phyloP scores from a whole-genome alignment of 2,113 vertebrate species.

The Cricetomys ansorgei region DNA sequence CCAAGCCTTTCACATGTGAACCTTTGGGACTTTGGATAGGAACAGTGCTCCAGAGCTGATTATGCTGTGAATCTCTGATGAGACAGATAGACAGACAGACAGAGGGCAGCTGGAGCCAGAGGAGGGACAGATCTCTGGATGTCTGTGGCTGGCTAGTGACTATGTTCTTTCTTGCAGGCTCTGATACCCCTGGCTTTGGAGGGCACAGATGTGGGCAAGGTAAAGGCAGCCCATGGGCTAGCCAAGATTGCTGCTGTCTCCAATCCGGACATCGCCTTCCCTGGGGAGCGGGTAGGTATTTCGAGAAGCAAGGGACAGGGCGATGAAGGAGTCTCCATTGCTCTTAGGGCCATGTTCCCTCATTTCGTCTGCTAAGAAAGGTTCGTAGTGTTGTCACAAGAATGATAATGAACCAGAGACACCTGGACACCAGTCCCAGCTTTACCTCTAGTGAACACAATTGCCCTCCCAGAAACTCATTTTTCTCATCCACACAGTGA shows the following conservation, averaged over 20 bases:
- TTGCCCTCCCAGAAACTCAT: background rate
- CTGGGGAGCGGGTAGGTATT: slow-evolving; percentile 93
- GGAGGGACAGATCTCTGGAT: background rate
- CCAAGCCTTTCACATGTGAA: background rate
- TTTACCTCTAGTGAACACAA: background rate
- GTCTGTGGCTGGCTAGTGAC: background rate
- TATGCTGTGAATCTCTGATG: background rate
- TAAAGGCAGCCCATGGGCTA: slow-evolving; percentile 93
- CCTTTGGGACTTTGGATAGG: background rate
- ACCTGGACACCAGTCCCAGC: background rate
- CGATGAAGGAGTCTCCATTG: background rate
- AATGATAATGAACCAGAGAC: background rate
- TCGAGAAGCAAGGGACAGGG: too few species aligned
- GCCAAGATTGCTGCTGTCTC: slow-evolving; percentile 96
- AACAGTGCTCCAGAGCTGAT: background rate
- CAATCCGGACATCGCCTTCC: slow-evolving; percentile 97
- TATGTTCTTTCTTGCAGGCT: slow-evolving; percentile 86
- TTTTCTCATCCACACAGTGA: background rate
- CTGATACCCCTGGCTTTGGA: slow-evolving; percentile 96
- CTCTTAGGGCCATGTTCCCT: background rate
- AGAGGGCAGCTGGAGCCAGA: background rate
- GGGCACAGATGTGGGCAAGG: slow-evolving; percentile 94
- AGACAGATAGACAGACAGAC: background rate
- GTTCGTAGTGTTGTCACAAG: background rate
- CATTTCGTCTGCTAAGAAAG: background rate